Percentiles rank a stretch among this genome's conserved stretches.
phyloP scores from a whole-genome alignment of 2,888 invertebrate species.

The Mylabris sibirica region DNA sequence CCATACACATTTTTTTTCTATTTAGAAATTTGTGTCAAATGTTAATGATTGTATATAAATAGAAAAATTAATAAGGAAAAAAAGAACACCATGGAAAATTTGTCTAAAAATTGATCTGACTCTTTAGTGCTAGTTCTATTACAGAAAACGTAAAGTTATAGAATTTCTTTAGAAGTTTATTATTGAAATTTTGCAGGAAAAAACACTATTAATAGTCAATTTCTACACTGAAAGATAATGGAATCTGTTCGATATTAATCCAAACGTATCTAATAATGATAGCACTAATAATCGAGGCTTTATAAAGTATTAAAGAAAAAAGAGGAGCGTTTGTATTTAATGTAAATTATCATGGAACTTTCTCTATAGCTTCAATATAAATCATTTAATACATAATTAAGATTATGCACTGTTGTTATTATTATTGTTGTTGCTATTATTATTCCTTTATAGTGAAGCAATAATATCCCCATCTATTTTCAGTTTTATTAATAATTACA shows the following conservation, averaged over 20 bases:
- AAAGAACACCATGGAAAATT: not conserved
- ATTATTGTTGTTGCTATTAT: too few relatives aligned
- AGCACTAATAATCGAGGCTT: not conserved
- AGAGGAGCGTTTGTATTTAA: not conserved
- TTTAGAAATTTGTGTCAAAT: conserved; percentile 30
- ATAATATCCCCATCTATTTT: conserved; percentile 11
- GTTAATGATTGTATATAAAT: conserved; percentile 15
- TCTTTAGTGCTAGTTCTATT: not conserved
- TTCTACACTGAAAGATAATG: not conserved
- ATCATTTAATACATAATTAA: conserved; percentile 13
- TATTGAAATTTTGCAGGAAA: conserved; percentile 9
- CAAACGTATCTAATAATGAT: not conserved
- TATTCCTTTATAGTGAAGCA: not conserved
- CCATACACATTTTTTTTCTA: conserved; percentile 19
- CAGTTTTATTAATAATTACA: conserved; percentile 2
- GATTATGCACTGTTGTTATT: not conserved
- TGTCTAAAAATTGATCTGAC: not conserved
- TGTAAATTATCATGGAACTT: conserved; percentile 8
- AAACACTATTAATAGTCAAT: not conserved
- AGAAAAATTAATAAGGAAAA: not conserved
- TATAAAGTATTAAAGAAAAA: not conserved
- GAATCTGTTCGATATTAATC: not conserved
- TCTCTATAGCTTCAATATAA: conserved; percentile 9
- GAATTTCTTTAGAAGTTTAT: not conserved
- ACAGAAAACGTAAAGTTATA: not conserved